Conservation (phyloP, 2,113 vertebrate genomes). For the Hemiprocne comata region DNA sequence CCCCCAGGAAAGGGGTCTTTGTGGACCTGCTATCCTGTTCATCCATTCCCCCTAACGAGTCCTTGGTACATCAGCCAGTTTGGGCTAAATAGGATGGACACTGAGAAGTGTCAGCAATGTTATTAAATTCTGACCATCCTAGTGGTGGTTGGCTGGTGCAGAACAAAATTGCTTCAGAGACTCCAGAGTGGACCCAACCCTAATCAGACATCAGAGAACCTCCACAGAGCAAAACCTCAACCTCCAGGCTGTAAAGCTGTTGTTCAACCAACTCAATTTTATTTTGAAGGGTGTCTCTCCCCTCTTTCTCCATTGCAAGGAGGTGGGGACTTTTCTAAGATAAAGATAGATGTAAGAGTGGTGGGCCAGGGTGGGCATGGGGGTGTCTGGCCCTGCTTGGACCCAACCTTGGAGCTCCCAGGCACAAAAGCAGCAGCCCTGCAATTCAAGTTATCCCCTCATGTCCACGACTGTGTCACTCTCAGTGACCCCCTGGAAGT, state of each 20-base stretch:
- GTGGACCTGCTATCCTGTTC: not conserved
- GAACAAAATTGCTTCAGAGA: not conserved
- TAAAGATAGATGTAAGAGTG: not conserved
- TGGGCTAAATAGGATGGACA: not conserved
- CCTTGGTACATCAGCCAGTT: not conserved
- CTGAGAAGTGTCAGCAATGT: not conserved
- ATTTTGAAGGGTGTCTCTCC: not conserved
- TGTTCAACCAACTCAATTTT: not conserved
- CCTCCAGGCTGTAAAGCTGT: not conserved
- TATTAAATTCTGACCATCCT: not conserved
- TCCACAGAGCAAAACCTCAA: not conserved
- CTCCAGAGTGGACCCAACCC: not conserved
- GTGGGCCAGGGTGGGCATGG: not conserved
- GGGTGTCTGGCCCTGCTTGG: not conserved
- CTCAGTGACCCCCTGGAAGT: not conserved
- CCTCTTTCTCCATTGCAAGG: not conserved
- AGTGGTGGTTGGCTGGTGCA: not conserved
- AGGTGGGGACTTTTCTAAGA: not conserved
- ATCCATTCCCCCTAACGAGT: fast-evolving
- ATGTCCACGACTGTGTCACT: not conserved
- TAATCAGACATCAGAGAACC: not conserved
- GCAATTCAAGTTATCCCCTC: not conserved
- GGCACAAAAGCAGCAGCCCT: not conserved
- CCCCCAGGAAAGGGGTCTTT: not conserved
- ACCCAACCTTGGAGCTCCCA: not conserved